Evolutionary conservation across 2,797 vertebrate species (phyloP), one percentile per base, ranked within the genome.

Genomic region (Cyclura pinguis): DNA sequence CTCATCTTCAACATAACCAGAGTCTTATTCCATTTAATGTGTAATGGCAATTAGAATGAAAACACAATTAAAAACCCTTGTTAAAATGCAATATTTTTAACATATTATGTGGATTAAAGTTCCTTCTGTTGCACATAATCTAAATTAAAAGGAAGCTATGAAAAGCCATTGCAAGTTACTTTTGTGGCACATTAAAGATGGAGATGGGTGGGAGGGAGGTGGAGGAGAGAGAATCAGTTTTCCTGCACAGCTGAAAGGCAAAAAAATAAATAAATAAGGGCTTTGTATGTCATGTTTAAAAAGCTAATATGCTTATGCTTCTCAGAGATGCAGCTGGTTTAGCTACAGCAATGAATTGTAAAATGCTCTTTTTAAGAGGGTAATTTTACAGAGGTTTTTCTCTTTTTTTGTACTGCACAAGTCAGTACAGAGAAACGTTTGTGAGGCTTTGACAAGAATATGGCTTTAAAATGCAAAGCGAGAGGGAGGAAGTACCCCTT

Each of bases 321-420:
- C 90, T 55, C 52, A 69, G 81, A 92, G 89, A 94, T 96, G 93
- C 94, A 95, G 92, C 95, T 95, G 92, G 52, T 93, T 95, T 90
- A 92, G 87, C 67, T 82, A 82, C 91, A 86, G 90, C 91, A 91
- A 95, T 95, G 93, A 95, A 96, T 94, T 90, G 91, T 88, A 92
- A 95, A 95, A 93, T 91, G 73, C 22, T 91, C 88, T 73, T 95
- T 96, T 93, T 92, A 94, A 67, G 84, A 93, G 90, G 42, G 83
- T 84, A 93, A 94, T 94, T 95, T 91, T 83, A 57, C 84, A 74
- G 93, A 74, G 93, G 42, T 42, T 42, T 42, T 94, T 93, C n/a
- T n/a, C n/a, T 91, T 88, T 55, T 78, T 94, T 91, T 89, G 88
- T 85, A 92, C 84, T 88, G 88, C 62, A 69, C 91, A 92, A 92